phyloP scores from a whole-genome alignment of 2,888 invertebrate genomes.

The Gisinianus flammeolus region DNA sequence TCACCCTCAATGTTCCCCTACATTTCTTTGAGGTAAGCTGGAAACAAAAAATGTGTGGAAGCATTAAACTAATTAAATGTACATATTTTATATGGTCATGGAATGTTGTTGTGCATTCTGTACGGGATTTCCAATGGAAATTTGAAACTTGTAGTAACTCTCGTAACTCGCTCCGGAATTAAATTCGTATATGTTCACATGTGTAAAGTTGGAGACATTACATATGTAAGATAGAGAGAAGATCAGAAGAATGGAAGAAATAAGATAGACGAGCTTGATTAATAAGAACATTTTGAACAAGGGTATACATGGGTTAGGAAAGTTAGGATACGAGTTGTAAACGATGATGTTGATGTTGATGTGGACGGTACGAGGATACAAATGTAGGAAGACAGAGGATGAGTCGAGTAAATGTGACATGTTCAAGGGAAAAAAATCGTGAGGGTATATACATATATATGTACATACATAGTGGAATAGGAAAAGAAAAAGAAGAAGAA shows the following conservation, averaged over 20 bases:
- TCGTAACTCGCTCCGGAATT: too few relatives aligned
- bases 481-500: not conserved
- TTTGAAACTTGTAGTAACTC: too few relatives aligned
- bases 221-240: not conserved
- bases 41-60: not conserved
- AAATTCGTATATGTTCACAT: not conserved
- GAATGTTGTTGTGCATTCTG: conserved; percentile 10
- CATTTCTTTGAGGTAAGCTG: conserved; percentile 81
- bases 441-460: not conserved
- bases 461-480: not conserved
- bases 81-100: conserved; percentile 27
- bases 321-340: not conserved
- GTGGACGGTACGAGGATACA: not conserved
- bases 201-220: not conserved
- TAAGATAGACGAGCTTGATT: not conserved
- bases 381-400: not conserved
- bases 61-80: conserved; percentile 11
- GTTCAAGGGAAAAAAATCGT: not conserved
- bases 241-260: not conserved
- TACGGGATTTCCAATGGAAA: too few relatives aligned
- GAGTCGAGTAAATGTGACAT: conserved; percentile 1
- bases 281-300: not conserved
- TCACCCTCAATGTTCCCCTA: conserved; percentile 87
- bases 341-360: not conserved
- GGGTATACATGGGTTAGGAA: not conserved